phyloP scores from a whole-genome alignment of 2,113 vertebrate genomes.

The Corapipo altera region DNA sequence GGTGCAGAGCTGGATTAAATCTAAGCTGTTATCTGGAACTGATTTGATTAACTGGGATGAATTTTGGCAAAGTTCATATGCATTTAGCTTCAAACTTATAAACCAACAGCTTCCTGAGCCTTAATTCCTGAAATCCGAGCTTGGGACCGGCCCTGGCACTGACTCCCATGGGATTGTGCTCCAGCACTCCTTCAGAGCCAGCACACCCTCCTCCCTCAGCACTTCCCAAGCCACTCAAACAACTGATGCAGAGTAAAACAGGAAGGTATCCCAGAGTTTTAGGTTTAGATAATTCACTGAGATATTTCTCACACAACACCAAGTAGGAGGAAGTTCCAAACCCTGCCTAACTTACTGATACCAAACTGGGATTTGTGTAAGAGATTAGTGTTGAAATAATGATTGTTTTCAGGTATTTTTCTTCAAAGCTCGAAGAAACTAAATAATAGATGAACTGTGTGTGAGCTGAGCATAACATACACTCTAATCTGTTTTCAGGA shows the following conservation, averaged over 20 bases:
- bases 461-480: constrained; percentile 31
- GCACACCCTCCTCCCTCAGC: not conserved
- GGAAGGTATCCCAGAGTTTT: not conserved
- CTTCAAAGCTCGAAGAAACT: not conserved
- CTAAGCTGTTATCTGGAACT: constrained; percentile 23
- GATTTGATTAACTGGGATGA: not conserved
- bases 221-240: not conserved
- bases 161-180: accelerated
- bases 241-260: not conserved
- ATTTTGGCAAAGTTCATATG: not conserved
- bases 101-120: not conserved
- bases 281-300: not conserved
- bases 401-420: not conserved
- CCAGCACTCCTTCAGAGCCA: not conserved
- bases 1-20: constrained; percentile 23
- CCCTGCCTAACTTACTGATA: not conserved
- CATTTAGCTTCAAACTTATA: not conserved
- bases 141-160: not conserved
- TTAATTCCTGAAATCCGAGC: not conserved
- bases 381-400: not conserved
- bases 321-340: not conserved
- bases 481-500: constrained; percentile 75
- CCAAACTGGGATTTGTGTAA: not conserved
- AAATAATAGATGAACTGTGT: not conserved
- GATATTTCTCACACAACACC: not conserved